Conservation (phyloP, 2,888 invertebrate species). For the Mythimna loreyi region DNA sequence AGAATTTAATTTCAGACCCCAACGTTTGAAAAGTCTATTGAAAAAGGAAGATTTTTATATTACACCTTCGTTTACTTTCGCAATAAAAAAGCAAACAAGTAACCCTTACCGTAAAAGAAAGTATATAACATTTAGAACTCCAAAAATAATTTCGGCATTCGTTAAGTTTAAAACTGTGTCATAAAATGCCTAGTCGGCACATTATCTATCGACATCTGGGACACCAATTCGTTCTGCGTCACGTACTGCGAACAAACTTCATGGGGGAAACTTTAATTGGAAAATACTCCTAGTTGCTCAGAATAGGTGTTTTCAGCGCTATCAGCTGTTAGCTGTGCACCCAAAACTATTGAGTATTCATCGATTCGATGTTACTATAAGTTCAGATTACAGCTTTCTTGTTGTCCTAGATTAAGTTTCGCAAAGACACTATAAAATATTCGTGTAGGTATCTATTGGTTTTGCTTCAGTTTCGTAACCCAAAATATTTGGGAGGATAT, state of each 20-base stretch:
- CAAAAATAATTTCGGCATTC: conserved; percentile 1
- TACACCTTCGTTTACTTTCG: conserved; percentile 13
- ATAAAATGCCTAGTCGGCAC: conserved; percentile 39
- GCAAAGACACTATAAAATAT: neutral
- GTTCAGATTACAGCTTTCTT: conserved; percentile 20
- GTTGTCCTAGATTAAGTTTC: conserved; percentile 8
- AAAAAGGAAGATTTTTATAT: neutral
- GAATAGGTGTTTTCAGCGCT: conserved; percentile 53
- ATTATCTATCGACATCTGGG: conserved; percentile 59
- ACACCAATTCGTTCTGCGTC: conserved; percentile 67
- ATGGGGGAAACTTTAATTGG: conserved; percentile 84
- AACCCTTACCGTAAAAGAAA: conserved; percentile 8
- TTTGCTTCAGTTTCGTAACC: conserved; percentile 10
- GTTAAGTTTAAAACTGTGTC: conserved; percentile 32
- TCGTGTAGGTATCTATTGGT: neutral
- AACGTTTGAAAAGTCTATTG: conserved; percentile 2
- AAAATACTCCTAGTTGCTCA: conserved; percentile 70
- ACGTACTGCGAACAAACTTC: conserved; percentile 72
- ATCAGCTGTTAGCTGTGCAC: conserved; percentile 43
- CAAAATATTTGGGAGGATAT: conserved; percentile 18
- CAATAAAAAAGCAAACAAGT: conserved; percentile 3
- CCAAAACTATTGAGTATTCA: conserved; percentile 55
- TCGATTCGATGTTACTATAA: conserved; percentile 22
- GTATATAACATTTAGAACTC: conserved; percentile 1
- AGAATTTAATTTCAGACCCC: conserved; percentile 6